Base-by-base conservation (phyloP, 2,113 vertebrate genomes). In the Laticauda colubrina region DNA sequence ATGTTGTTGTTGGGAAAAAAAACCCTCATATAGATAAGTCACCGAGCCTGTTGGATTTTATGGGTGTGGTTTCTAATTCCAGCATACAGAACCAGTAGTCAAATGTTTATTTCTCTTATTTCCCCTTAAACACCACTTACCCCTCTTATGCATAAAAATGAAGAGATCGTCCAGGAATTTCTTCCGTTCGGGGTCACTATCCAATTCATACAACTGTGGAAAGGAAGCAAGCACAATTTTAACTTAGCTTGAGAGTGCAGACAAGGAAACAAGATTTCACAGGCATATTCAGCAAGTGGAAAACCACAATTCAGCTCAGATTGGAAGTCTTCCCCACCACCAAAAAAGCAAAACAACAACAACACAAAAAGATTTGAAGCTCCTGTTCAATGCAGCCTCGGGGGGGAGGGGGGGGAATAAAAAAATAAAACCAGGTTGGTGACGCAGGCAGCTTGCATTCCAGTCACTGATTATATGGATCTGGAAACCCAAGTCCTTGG, bases 141-240 rank as follows among this genome's bases (percentile, higher is more conserved):
- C 99, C 96, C 99, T 98, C 97, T 99, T 99, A 97, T 99, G 99
- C 99, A 99, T 99, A 86, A 99, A 99, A 95, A 99, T 59, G 94
- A 99, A 99, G 75, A 99, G 98, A 53, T 99, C 98, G 87, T 99
- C 99, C 54, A 99, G 97, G 97, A 99, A 99, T 69, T 98, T 98
- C 81, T 99, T 99, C 92, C 99, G 95, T 64, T 99, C 98, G 2
- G 99, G 98, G 90, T 99, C 99, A 87, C 95, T 97, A 91, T 99
- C 99, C 95, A 99, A 97, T 97, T 99, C 99, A 69, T 99, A 99
- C 85, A 99, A 98, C 99, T 99, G 97, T 7, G 89, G 1, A 55
- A 61, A 92, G 61, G 48, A 18, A 90, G 0, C 53, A 29, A 75
- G 26, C 45, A 43, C 93, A 92, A 3, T 56, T 10, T 91, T 53